Evolutionary conservation across 1,140 invertebrate genomes (phyloP).

Genomic region (Metaphire vulgaris): DNA sequence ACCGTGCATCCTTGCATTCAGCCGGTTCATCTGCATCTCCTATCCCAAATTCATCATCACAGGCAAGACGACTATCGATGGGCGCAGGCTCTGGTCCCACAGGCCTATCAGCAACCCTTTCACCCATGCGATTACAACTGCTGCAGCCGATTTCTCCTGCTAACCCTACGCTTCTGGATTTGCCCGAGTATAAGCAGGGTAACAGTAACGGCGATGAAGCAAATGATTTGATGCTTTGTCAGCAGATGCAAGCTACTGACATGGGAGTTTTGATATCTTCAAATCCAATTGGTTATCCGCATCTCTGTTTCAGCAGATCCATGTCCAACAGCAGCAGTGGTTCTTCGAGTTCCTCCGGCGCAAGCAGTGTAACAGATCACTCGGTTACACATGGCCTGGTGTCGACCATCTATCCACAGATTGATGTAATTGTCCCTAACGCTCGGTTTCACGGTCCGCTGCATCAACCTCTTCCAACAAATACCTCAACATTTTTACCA

Average conservation of each 20-base stretch:
- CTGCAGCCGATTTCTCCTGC: not conserved
- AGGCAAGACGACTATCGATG: not conserved
- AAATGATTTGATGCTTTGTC: not conserved
- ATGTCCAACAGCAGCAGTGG: constrained; percentile 1
- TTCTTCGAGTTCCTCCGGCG: not conserved
- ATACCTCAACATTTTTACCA: not conserved
- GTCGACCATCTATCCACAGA: not conserved
- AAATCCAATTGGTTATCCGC: not conserved
- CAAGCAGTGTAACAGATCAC: not conserved
- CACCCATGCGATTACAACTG: not conserved
- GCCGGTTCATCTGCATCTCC: not conserved
- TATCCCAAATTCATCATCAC: not conserved
- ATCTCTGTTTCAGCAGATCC: not conserved
- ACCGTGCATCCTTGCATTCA: not conserved
- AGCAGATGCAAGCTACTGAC: not conserved
- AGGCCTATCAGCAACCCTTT: not conserved
- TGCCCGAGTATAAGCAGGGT: not conserved
- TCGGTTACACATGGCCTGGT: not conserved
- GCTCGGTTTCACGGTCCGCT: not conserved
- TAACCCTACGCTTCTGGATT: not conserved
- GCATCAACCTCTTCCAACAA: not conserved
- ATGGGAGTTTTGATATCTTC: not conserved
- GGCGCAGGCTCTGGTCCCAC: not conserved
- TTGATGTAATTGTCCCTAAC: not conserved
- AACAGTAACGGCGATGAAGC: not conserved